Evolutionary conservation across 2,113 vertebrate species (phyloP).

Genomic region (Oxyura jamaicensis): DNA sequence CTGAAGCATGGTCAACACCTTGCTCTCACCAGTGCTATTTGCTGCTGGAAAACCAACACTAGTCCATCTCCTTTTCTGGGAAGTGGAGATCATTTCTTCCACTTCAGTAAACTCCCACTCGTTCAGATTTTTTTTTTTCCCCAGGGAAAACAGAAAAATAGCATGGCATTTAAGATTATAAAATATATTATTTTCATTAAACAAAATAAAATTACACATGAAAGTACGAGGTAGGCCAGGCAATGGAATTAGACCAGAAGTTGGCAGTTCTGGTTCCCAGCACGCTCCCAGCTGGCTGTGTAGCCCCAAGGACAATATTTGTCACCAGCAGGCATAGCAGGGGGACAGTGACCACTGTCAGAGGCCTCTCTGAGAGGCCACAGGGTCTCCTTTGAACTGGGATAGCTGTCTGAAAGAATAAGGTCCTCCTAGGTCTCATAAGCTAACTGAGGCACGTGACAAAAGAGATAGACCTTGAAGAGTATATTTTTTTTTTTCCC

Average conservation of each 20-base stretch:
- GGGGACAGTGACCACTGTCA: neutral
- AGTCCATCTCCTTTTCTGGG: neutral
- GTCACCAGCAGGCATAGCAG: neutral
- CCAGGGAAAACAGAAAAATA: neutral
- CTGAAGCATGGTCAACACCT: neutral
- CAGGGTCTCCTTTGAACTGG: neutral
- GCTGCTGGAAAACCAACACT: neutral
- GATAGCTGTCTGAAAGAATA: neutral
- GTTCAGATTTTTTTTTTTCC: neutral
- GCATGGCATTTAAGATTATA: neutral
- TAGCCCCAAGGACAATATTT: neutral
- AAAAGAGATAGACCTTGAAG: neutral
- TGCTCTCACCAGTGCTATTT: neutral
- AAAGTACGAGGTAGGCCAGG: neutral
- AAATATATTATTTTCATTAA: neutral
- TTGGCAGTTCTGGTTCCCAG: neutral
- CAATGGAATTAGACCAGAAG: neutral
- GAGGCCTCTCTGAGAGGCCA: neutral
- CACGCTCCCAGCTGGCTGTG: neutral
- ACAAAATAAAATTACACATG: neutral
- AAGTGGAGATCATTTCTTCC: neutral
- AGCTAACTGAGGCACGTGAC: neutral
- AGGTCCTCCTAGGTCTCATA: neutral
- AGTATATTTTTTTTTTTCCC: neutral
- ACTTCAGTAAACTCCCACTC: neutral